Base-by-base conservation (phyloP, 1,140 invertebrate genomes). In the Pectinophora gossypiella region DNA sequence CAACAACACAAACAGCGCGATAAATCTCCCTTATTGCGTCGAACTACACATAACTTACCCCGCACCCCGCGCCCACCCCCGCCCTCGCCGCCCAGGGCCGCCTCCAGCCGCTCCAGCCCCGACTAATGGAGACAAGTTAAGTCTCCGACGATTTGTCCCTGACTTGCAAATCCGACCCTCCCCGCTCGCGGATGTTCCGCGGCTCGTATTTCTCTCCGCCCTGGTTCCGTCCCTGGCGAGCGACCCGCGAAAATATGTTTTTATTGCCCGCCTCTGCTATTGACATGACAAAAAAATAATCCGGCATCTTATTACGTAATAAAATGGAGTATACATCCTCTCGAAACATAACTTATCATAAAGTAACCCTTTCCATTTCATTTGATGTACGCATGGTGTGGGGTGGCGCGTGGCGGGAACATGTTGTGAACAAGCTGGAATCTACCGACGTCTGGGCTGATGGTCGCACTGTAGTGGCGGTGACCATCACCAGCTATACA, bases 21-120 rank as follows among this genome's bases (percentile, higher is more conserved):
- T 64, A 64, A 64, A 64, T 64, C 62, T 52, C 58, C 47, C 54
- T 57, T 64, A 64, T 64, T 58, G 58, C 58, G 49, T 42, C 54
- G 44, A 53, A 53, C 55, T 44, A 47, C 27, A 60, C 54, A 57
- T 61, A 56, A 56, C 54, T 54, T 54, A 62, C 52, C 27, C 27
- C 27, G 9, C 27, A 32, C 6, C 27, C 27, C 27, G 4, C 22
- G 10, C 22, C 22, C 22, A 10, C 22, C 22, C 22, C 22, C 4
- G 22, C 22, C 22, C 4, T n/a, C 27, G 2, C 27, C 9, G 27
- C 27, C 27, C 27, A n/a, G 27, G 27, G 27, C 27, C n/a, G n/a
- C n/a, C n/a, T n/a, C n/a, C n/a, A n/a, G n/a, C n/a, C n/a, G n/a
- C n/a, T n/a, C n/a, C n/a, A n/a, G n/a, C n/a, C n/a, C n/a, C n/a